Evolutionary conservation across 2,888 invertebrate genomes (phyloP), one percentile per base, ranked within the genome.

Genomic region (Tenthredo amoena): DNA sequence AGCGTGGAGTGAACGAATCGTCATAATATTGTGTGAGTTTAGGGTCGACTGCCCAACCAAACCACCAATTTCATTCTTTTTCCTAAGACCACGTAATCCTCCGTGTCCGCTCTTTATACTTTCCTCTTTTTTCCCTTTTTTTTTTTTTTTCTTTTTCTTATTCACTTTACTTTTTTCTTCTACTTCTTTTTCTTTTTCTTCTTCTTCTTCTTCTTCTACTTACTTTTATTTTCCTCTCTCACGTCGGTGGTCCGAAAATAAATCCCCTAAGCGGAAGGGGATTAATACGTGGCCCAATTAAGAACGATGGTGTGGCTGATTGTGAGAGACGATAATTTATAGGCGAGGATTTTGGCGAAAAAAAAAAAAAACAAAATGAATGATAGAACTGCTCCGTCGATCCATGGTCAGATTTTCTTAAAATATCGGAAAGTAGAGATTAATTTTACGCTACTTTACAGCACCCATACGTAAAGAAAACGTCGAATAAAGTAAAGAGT

Each of bases 221-320:
- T 84, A 77, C 72, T 85, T 84, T 83, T 84, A 85, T 85, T 77
- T 74, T 12, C 12, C 55, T 58, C 58, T 84, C 76, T 74, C 84
- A 72, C 50, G 62, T 62, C 58, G 62, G 58, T 40, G 71, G 71
- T 83, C 83, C 31, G 71, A 83, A 88, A 88, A 90, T 89, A 89
- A 90, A 90, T 89, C 88, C 87, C 87, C 88, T 87, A 72, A 88
- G 89, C 85, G 83, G 86, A 87, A 86, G 87, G 87, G 88, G 86
- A 90, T 90, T 90, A 90, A 90, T 89, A 88, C 88, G 89, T 77
- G 89, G 87, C 87, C 89, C 89, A 90, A 90, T 90, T 90, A 90
- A 89, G 88, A 86, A 71, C 86, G 86, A 87, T 82, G 85, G 79
- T 58, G 62, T 79, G 82, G 68, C 68, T 50, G 83, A 83, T 65